Base-by-base conservation (phyloP, 2,113 vertebrate species). In the Salvelinus fontinalis region DNA sequence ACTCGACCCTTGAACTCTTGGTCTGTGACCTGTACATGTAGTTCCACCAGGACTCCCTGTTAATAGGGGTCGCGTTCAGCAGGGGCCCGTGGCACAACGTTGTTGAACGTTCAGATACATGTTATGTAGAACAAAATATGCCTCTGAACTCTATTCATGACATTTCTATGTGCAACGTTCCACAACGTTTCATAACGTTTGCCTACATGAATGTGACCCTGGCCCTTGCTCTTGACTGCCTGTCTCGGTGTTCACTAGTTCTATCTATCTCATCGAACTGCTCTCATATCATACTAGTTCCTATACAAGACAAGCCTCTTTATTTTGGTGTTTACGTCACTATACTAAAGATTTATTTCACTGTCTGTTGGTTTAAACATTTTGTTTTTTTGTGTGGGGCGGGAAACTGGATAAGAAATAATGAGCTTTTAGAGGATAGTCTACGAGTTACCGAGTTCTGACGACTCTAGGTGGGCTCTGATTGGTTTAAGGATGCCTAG, bases 291-390 rank as follows among this genome's bases (percentile, higher is more conserved):
- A 12, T 44, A 11, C 39, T 12, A 44, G 39, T 11, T 44, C 39
- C 2, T 11, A 12, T 44, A 44, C 16, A 54, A 70, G 82, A 73
- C 76, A 64, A 39, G 66, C 75, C n/a, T 76, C 76, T 74, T 82
- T 74, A 49, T 29, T 31, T 9, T 24, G 88, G 39, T 44, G 39
- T 92, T 92, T 88, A 90, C 81, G 22, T 87, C 75, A 67, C 69
- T 39, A 9, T 44, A 66, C 20, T 22, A 75, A 60, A 54, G 9
- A 59, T 78, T 78, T 16, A 13, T 16, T 26, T 48, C 67, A 70
- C 39, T 59, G 67, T 57, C 16, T 11, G 39, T 44, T 11, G 39
- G 31, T 68, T 39, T 18, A 2, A 39, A 68, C 29, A 18, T 22
- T 18, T 26, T 2, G 22, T 64, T 14, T 60, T 60, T 27, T 59